Evolutionary conservation across 2,888 invertebrate genomes (phyloP), one percentile per base, ranked within the genome.

Genomic region (Scaptomyza polygonia): DNA sequence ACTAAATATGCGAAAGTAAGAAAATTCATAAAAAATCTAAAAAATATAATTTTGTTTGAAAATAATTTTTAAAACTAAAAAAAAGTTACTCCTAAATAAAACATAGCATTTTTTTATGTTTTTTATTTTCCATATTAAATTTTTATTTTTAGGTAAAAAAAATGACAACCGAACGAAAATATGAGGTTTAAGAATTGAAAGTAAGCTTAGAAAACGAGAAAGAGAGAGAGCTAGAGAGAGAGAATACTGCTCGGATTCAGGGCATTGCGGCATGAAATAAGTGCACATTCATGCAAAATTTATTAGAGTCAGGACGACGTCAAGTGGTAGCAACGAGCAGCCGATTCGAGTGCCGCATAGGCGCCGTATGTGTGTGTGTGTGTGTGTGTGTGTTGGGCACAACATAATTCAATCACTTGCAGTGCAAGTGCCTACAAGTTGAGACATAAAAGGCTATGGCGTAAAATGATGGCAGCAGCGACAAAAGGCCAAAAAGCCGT

Each of bases 371-470:
- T 40, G 9, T 42, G 14, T 25, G 21, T 14, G 32, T 27, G 49
- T 44, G 42, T 18, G 52, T 32, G 52, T 25, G 44, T 39, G 48
- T 34, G 29, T 29, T 36, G 8, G 67, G 67, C 67, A 72, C 71
- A 78, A 67, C 78, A 78, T 88, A 88, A 88, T 79, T 88, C 89
- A 88, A 81, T 81, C 88, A 88, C 66, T 76, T 77, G 80, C 86
- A 77, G 72, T 70, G 66, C 57, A 68, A 70, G 70, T 63, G 68
- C 51, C 71, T 55, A 47, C 72, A 45, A 70, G 69, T 49, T 69
- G 63, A 63, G 76, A 52, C 57, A 69, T 62, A 44, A 56, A 44
- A 43, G 44, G 36, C 66, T 40, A 39, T 16, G 39, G 16, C 51
- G 47, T 14, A 48, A 44, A 48, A 44, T 43, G 62, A 53, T 48